A percentile compares a stretch with the other conserved stretches of the same genome.
These are phyloP conservation scores for Ceratina japonica DNA, from an alignment of 1,140 invertebrate species.

Conservation along the genomic window DNA sequence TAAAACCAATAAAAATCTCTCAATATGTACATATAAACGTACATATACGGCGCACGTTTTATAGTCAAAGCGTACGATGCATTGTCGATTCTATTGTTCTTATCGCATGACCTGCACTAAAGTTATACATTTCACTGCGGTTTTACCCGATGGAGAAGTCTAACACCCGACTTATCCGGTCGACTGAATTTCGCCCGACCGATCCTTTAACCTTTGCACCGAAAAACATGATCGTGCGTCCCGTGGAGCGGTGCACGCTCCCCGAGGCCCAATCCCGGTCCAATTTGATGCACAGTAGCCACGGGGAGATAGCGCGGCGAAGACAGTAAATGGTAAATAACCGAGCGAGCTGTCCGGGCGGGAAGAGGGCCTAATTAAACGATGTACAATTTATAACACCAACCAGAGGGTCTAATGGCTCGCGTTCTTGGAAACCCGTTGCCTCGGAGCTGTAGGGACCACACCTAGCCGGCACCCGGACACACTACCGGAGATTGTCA, in stretches of 20 bases:
- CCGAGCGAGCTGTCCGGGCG: slow-evolving; percentile 65
- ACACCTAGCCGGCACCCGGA: slow-evolving; percentile 73
- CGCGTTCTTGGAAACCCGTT: slow-evolving; percentile 79
- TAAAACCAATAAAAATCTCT: no score
- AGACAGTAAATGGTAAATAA: slow-evolving; percentile 76
- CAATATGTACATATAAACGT: no score
- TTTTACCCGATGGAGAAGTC: slow-evolving; percentile 7
- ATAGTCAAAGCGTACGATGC: no score
- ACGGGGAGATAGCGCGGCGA: slow-evolving; percentile 48
- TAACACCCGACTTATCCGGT: not conserved
- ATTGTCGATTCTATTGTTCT: no score
- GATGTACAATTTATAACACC: slow-evolving; percentile 81
- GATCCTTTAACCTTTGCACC: slow-evolving; percentile 25
- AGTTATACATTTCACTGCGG: not conserved
- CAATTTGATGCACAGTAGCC: slow-evolving; percentile 77
- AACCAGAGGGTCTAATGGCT: slow-evolving; percentile 78
- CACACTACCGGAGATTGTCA: slow-evolving; percentile 66
- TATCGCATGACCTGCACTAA: no score
- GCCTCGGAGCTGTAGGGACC: slow-evolving; percentile 73
- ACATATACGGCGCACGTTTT: no score
- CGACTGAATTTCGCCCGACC: not conserved
- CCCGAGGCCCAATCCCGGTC: slow-evolving; percentile 66
- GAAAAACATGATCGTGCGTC: slow-evolving; percentile 13
- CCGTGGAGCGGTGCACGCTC: not conserved
- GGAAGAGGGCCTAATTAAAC: slow-evolving; percentile 78